Conservation (phyloP, 2,888 invertebrate genomes). For the Rhabditoides inermis region DNA sequence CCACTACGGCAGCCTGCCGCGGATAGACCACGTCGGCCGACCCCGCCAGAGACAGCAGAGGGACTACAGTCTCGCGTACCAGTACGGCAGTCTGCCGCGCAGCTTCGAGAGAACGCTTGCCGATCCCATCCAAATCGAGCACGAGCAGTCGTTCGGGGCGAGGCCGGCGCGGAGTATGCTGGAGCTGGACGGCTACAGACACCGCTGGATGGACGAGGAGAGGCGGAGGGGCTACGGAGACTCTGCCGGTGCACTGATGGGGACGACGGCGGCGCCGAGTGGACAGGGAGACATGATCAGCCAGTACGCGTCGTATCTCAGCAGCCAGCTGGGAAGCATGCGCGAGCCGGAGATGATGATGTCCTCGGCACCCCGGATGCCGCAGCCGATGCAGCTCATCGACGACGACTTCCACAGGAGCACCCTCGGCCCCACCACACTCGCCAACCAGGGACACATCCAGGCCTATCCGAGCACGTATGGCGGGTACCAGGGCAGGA, state of each 20-base stretch:
- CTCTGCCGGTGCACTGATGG: background rate
- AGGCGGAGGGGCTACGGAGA: background rate
- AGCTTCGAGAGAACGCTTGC: slow-evolving; percentile 39
- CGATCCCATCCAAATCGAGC: slow-evolving; percentile 28
- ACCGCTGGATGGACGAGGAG: background rate
- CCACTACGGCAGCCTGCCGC: slow-evolving; percentile 47
- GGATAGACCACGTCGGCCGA: slow-evolving; percentile 26
- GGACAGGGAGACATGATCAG: slow-evolving; percentile 32
- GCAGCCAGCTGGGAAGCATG: no score
- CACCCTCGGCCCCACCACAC: background rate
- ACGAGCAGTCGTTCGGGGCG: slow-evolving; percentile 37
- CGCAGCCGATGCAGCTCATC: slow-evolving; percentile 1
- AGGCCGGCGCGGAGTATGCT: slow-evolving; percentile 8
- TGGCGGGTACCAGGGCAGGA: no score
- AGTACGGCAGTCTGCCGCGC: slow-evolving; percentile 45
- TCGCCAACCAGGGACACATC: no score
- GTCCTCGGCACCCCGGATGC: no score
- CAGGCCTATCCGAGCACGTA: no score
- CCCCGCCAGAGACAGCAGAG: no score
- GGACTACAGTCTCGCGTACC: no score
- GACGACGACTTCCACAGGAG: slow-evolving; percentile 15
- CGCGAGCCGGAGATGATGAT: no score
- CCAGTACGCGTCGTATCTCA: slow-evolving; percentile 52
- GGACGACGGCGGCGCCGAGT: slow-evolving; percentile 3
- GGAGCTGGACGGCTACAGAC: slow-evolving; percentile 1